These are phyloP conservation scores for Argyresthia albistria DNA, from an alignment of 2,888 invertebrate species.

Conservation along the genomic window DNA sequence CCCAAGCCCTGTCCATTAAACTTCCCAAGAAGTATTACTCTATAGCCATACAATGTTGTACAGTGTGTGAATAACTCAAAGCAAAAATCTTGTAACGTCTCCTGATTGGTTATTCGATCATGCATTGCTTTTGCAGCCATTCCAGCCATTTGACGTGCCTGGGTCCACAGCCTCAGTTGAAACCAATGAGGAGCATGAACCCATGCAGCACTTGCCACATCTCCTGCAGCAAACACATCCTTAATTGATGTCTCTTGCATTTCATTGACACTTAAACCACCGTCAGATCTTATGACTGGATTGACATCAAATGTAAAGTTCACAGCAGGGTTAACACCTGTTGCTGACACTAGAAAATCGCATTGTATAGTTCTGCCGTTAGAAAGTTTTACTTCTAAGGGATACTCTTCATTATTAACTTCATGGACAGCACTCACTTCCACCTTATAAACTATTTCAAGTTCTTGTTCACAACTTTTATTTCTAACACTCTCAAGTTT, in stretches of 20 bases:
- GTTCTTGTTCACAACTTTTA: slow-evolving; percentile 60
- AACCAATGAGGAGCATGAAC: slow-evolving; percentile 85
- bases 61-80: slow-evolving; percentile 98
- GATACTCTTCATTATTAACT: slow-evolving; percentile 63
- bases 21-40: slow-evolving; percentile 92
- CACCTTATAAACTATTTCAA: slow-evolving; percentile 75
- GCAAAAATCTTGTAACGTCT: slow-evolving; percentile 90
- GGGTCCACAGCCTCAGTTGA: slow-evolving; percentile 97
- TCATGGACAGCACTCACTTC: slow-evolving; percentile 63
- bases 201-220: slow-evolving; percentile 92
- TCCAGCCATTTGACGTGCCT: slow-evolving; percentile 97
- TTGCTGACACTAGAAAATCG: slow-evolving; percentile 96
- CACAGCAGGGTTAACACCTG: slow-evolving; percentile 86
- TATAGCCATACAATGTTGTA: slow-evolving; percentile 94
- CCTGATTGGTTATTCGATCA: slow-evolving; percentile 71
- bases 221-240: slow-evolving; percentile 95
- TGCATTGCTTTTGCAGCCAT: slow-evolving; percentile 95
- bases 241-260: slow-evolving; percentile 84
- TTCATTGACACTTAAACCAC: slow-evolving; percentile 89
- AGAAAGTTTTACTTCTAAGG: slow-evolving; percentile 80
- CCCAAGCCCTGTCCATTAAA: slow-evolving; percentile 93
- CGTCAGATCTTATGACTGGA: slow-evolving; percentile 75
- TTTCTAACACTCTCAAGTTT: slow-evolving; percentile 71
- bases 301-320: slow-evolving; percentile 68
- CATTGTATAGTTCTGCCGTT: slow-evolving; percentile 82